Evolutionary conservation across 2,888 invertebrate genomes (phyloP).

Genomic region (Trissolcus japonicus): DNA sequence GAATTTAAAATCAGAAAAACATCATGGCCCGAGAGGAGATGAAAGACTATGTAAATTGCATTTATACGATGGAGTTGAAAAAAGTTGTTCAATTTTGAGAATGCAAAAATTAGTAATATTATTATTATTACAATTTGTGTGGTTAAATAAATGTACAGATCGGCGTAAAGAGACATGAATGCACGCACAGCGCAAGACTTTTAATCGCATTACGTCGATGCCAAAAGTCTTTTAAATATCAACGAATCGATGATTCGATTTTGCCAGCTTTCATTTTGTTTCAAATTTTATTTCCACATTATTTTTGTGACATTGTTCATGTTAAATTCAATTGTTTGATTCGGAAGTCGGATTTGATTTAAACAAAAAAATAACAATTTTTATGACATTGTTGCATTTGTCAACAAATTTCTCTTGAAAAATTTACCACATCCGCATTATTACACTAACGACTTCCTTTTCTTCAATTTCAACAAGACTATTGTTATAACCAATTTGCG

Average conservation of each 20-base stretch:
- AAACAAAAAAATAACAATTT: not conserved
- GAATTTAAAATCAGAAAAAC: too few species aligned
- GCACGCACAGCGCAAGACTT: conserved; percentile 53
- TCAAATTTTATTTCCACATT: not conserved
- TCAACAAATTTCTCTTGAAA: too few species aligned
- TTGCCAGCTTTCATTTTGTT: not conserved
- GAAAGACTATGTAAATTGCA: too few species aligned
- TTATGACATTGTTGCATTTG: too few species aligned
- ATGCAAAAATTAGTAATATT: not conserved
- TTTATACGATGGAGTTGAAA: too few species aligned
- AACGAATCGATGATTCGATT: conserved; percentile 21
- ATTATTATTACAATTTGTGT: not conserved
- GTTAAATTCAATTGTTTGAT: too few species aligned
- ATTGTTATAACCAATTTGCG: too few species aligned
- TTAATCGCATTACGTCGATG: conserved; percentile 35
- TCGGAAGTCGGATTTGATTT: not conserved
- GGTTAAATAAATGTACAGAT: conserved; percentile 19
- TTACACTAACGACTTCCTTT: too few species aligned
- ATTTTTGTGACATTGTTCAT: not conserved
- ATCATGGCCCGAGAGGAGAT: too few species aligned
- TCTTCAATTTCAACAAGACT: too few species aligned
- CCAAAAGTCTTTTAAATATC: conserved; percentile 28
- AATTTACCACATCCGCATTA: too few species aligned
- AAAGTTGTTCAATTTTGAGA: too few species aligned
- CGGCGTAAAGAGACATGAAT: conserved; percentile 57